phyloP scores from a whole-genome alignment of 2,888 invertebrate species.

The Heteromurus nitidus region DNA sequence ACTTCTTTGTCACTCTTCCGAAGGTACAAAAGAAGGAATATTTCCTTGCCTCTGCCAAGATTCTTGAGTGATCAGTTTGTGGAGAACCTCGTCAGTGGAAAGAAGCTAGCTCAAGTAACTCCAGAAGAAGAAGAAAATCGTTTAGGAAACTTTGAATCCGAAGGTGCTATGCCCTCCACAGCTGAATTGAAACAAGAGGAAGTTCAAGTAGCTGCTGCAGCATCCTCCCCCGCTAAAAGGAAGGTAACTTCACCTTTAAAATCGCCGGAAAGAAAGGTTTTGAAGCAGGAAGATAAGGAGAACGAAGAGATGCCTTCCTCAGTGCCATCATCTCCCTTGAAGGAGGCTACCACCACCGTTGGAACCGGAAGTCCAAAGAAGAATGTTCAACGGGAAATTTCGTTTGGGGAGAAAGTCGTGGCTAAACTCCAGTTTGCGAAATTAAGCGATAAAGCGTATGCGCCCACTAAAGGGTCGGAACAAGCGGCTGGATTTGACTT shows the following conservation, averaged over 20 bases:
- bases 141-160: neutral
- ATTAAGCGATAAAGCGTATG: conserved; percentile 86
- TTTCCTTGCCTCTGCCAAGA: conserved; percentile 23
- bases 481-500: conserved; percentile 95
- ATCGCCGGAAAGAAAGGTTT: conserved; percentile 32
- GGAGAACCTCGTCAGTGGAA: neutral
- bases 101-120: neutral
- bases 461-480: conserved; percentile 89
- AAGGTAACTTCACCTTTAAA: conserved; percentile 37
- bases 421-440: conserved; percentile 83
- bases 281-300: conserved; percentile 19
- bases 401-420: neutral
- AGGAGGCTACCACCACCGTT: conserved; percentile 1
- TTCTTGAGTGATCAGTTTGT: conserved; percentile 40
- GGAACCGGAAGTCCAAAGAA: conserved; percentile 24
- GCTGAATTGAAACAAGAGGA: conserved; percentile 24
- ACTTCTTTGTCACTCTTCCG: conserved; percentile 40
- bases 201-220: no score
- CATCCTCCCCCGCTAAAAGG: conserved; percentile 43
- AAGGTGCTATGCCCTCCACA: conserved; percentile 31
- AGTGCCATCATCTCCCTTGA: conserved; percentile 35
- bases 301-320: conserved; percentile 33
- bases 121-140: conserved; percentile 7
- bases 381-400: neutral
- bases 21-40: conserved; percentile 1